Base-by-base conservation (phyloP, 2,888 invertebrate species). In the Cantharis rufa region DNA sequence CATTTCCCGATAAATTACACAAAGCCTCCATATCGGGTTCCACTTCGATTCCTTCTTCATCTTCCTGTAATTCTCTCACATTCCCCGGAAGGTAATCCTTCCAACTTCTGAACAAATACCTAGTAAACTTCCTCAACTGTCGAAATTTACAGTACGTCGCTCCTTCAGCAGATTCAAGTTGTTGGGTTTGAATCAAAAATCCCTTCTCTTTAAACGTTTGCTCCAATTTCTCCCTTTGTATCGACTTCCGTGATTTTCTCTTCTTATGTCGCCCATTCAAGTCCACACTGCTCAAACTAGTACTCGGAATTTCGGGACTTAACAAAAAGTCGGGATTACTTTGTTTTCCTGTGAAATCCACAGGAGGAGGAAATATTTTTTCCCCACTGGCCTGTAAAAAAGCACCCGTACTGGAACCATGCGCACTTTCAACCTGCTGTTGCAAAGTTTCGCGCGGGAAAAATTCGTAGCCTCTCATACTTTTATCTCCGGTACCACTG, bases 81-180 rank as follows among this genome's bases (percentile, higher is more conserved):
- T 87, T 88, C 0, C 95, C 96, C 0, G 96, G 96, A 61, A 97
- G 90, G 86, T 97, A 96, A 86, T 97, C 96, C 88, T 96, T 96
- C 97, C 97, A 97, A 86, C 96, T 96, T 82, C 97, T 91, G 84
- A 97, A 96, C 79, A 97, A 89, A 86, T 97, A 97, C 71, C 97
- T 90, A 0, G 97, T 97, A 85, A 97, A 97, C 87, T 97, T 97
- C 80, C 96, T 90, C 24, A 97, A 89, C 85, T 97, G 97, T 69
- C 97, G 89, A 86, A 97, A 97, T 87, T 97, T 97, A 87, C 97
- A 97, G 84, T 97, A 97, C 0, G 97, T 97, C 0, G 97, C 96
- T 0, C 97, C 97, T 85, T 97, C 97, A 0, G 97, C 96, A 0
- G 96, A 96, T 85, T 97, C 96, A 71, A 97, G 88, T 86, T 97